phyloP scores from a whole-genome alignment of 1,140 invertebrate genomes.

The Diorhabda elongata region DNA sequence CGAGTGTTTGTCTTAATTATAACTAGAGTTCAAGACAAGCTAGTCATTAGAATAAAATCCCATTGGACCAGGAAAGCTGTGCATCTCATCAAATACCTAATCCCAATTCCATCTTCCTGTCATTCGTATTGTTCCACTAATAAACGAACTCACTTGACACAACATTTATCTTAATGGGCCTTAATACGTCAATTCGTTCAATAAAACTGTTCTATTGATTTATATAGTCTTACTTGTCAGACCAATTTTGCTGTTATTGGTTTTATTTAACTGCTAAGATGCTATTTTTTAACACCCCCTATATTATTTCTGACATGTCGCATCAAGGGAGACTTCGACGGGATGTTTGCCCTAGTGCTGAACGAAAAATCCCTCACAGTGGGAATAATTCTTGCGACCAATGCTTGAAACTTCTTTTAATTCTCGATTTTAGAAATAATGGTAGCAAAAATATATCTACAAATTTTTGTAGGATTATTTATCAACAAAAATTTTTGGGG shows the following conservation, averaged over 20 bases:
- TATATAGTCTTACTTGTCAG: constrained; percentile 20
- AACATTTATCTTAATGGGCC: constrained; percentile 24
- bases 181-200: constrained; percentile 23
- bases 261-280: constrained; percentile 11
- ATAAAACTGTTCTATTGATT: constrained; percentile 24
- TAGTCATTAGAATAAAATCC: constrained; percentile 45
- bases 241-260: constrained; percentile 17
- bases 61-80: constrained; percentile 36
- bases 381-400: not conserved
- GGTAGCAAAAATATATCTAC: too few relatives aligned
- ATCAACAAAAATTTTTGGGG: too few relatives aligned
- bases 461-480: too few relatives aligned
- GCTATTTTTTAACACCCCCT: constrained; percentile 19
- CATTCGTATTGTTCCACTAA: constrained; percentile 31
- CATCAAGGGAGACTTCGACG: constrained; percentile 4
- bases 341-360: not conserved
- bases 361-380: not conserved
- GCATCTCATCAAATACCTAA: constrained; percentile 45
- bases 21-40: constrained; percentile 42
- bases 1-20: constrained; percentile 48
- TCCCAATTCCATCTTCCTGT: constrained; percentile 33
- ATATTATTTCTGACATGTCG: constrained; percentile 7
- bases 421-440: not conserved
- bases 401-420: not conserved
- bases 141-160: constrained; percentile 21